Evolutionary conservation across 2,797 vertebrate genomes (phyloP).

Genomic region (Caiman crocodilus): DNA sequence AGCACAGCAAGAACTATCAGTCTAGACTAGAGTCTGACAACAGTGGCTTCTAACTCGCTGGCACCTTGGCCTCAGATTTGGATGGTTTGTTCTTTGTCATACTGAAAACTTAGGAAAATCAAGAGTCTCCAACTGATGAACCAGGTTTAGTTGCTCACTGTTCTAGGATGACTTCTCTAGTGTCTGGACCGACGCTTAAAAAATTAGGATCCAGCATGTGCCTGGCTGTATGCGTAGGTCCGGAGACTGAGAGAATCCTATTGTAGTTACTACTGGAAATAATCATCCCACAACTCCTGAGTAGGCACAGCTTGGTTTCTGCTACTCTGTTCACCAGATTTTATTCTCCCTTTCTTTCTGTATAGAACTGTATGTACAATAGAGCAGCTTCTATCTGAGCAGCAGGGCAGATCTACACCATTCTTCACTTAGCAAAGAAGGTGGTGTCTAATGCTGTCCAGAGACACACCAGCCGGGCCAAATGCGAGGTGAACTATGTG

Average conservation of each 20-base stretch:
- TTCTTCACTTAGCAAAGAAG: neutral
- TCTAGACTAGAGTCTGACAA: neutral
- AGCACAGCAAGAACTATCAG: neutral
- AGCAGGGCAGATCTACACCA: neutral
- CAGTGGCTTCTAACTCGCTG: neutral
- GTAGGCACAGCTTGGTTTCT: neutral
- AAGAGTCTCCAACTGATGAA: neutral
- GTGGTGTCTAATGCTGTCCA: neutral
- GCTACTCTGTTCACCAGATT: neutral
- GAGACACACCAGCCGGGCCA: neutral
- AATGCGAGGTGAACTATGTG: neutral
- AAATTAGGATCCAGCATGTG: neutral
- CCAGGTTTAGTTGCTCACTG: neutral
- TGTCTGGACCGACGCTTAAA: neutral
- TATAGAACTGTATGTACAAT: neutral
- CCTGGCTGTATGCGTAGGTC: neutral
- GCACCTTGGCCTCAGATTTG: too few relatives aligned
- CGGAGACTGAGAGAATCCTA: neutral
- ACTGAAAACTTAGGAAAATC: neutral
- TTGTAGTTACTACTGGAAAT: neutral
- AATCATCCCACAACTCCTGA: neutral
- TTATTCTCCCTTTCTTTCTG: neutral
- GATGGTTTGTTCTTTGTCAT: neutral
- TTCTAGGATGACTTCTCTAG: neutral
- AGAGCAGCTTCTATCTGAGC: neutral